Conservation (phyloP, 2,113 vertebrate genomes). For the Paramormyrops kingsleyae region DNA sequence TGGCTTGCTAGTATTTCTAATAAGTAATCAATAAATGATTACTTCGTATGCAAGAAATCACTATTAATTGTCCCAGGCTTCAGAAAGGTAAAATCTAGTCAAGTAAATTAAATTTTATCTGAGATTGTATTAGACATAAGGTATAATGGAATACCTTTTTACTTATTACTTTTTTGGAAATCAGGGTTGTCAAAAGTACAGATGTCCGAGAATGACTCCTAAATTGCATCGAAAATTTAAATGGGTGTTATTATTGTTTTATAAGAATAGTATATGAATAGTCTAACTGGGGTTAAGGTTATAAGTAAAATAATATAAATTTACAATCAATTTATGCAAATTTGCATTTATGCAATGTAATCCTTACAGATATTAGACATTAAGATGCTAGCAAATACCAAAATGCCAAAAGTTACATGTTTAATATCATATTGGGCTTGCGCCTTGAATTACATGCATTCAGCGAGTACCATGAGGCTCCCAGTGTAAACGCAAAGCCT, state of each 20-base stretch:
- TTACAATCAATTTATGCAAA: neutral
- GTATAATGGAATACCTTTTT: neutral
- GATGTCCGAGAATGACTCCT: neutral
- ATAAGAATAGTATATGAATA: neutral
- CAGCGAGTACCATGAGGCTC: neutral
- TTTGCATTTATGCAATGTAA: neutral
- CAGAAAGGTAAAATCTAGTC: neutral
- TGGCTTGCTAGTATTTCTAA: neutral
- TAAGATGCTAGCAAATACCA: neutral
- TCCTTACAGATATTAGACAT: neutral
- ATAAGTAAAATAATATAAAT: neutral
- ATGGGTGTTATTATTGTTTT: neutral
- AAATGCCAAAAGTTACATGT: neutral
- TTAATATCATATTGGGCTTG: neutral
- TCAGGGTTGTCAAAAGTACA: neutral
- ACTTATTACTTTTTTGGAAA: neutral
- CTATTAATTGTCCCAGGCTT: neutral
- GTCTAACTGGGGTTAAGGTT: neutral
- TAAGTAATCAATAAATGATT: neutral
- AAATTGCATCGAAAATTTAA: neutral
- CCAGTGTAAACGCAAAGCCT: neutral
- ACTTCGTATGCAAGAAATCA: neutral
- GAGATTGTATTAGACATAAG: neutral
- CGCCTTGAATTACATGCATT: neutral
- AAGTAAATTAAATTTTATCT: neutral